Percentiles rank a stretch among this genome's conserved stretches.
These are phyloP conservation scores for Scalopus aquaticus DNA, from an alignment of 2,113 vertebrate species.

Conservation along the genomic window DNA sequence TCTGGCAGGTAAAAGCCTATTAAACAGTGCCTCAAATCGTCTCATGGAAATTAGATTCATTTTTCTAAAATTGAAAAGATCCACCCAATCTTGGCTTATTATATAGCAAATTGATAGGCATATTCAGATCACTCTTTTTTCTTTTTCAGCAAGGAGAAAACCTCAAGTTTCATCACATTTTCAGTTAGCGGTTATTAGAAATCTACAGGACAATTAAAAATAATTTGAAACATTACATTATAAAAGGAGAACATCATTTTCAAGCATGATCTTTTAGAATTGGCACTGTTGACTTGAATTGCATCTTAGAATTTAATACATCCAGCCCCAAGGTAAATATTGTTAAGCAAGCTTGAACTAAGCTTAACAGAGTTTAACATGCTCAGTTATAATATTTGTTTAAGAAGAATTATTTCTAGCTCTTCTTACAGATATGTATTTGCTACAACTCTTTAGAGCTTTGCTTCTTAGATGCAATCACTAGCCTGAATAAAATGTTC, in stretches of 20 bases:
- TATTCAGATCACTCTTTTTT: conserved; percentile 47
- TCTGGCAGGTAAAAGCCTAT: conserved; percentile 58
- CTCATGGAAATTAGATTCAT: conserved; percentile 64
- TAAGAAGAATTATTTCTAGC: conserved; percentile 74
- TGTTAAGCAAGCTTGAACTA: conserved; percentile 73
- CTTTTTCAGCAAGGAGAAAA: conserved; percentile 44
- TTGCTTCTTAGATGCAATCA: conserved; percentile 36
- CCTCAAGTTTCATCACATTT: conserved; percentile 32
- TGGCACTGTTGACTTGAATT: conserved; percentile 70
- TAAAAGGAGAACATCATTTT: conserved; percentile 48
- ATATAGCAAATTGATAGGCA: conserved; percentile 62
- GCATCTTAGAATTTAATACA: conserved; percentile 69
- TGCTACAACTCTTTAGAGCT: conserved; percentile 50
- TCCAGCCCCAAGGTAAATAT: conserved; percentile 66
- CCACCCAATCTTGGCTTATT: conserved; percentile 47
- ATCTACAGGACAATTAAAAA: conserved; percentile 43
- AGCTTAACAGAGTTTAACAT: conserved; percentile 73
- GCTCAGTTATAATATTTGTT: conserved; percentile 76
- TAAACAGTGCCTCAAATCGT: conserved; percentile 52
- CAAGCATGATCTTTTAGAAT: conserved; percentile 62
- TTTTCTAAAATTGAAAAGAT: conserved; percentile 71
- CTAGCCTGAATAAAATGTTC: conserved; percentile 40
- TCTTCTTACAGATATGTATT: conserved; percentile 62
- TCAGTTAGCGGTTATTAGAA: conserved; percentile 48
- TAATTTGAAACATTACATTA: conserved; percentile 49